Evolutionary conservation across 2,888 invertebrate species (phyloP).

Genomic region (Lochmaea crataegi): DNA sequence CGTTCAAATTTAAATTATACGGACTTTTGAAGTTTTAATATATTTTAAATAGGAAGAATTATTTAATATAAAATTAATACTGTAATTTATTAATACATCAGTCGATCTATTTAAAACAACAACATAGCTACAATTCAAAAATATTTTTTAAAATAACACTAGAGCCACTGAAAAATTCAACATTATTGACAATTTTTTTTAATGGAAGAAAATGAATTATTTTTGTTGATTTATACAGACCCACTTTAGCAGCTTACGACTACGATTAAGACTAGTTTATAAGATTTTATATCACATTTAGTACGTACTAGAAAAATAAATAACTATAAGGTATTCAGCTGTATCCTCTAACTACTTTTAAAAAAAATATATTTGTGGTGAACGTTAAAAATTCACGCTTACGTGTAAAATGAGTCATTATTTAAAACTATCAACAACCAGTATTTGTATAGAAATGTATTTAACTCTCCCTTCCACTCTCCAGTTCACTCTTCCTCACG

Average conservation of each 20-base stretch:
- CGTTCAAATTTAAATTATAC: not conserved
- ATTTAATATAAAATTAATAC: not conserved
- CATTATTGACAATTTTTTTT: too few relatives aligned
- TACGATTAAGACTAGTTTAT: constrained; percentile 14
- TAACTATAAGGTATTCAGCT: constrained; percentile 26
- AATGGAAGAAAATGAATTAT: not conserved
- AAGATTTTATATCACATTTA: constrained; percentile 39
- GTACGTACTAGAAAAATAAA: constrained; percentile 38
- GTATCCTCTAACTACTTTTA: constrained; percentile 5
- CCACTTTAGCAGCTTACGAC: not conserved
- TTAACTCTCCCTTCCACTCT: too few relatives aligned
- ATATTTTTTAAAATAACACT: not conserved
- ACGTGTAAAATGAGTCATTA: not conserved
- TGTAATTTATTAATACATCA: not conserved
- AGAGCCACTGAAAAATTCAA: too few relatives aligned
- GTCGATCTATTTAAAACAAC: not conserved
- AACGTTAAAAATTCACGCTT: not conserved
- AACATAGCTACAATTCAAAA: not conserved
- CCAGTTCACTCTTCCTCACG: too few relatives aligned
- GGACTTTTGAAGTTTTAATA: not conserved
- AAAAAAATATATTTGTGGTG: constrained; percentile 15
- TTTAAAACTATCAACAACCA: not conserved
- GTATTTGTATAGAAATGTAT: too few relatives aligned
- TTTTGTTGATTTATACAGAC: not conserved
- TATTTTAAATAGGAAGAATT: not conserved